These are phyloP conservation scores for Coelopa frigida DNA, from an alignment of 1,140 invertebrate species.

Conservation along the genomic window DNA sequence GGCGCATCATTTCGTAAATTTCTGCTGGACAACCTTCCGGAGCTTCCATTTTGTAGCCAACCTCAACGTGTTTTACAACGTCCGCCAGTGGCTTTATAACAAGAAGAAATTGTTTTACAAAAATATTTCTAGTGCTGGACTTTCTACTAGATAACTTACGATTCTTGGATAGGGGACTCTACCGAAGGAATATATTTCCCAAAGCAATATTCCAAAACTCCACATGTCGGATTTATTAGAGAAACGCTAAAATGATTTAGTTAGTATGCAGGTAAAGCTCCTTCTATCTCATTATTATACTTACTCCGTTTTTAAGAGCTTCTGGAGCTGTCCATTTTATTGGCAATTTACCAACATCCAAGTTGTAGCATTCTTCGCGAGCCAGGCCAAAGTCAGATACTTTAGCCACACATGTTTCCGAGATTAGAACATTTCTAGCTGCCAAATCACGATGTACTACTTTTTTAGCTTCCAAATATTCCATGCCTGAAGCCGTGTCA, in stretches of 20 bases:
- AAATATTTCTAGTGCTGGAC: no score
- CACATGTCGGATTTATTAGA: conserved; percentile 99
- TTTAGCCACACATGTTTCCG: conserved; percentile 90
- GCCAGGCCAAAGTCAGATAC: conserved; percentile 99
- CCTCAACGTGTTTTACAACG: conserved; percentile 95
- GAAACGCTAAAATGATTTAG: conserved; percentile 60
- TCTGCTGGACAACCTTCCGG: conserved; percentile 95
- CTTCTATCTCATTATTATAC: conserved; percentile 22
- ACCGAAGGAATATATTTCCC: conserved; percentile 99
- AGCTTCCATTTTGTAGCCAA: conserved; percentile 98
- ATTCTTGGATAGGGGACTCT: conserved; percentile 98
- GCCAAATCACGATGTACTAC: conserved; percentile 98
- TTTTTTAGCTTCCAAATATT: conserved; percentile 91
- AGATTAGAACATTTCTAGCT: conserved; percentile 94
- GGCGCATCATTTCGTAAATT: conserved; percentile 94
- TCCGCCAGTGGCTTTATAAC: conserved; percentile 80
- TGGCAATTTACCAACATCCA: conserved; percentile 82
- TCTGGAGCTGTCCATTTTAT: conserved; percentile 99
- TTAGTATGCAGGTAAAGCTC: conserved; percentile 3
- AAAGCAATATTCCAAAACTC: conserved; percentile 98
- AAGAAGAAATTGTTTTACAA: conserved; percentile 7
- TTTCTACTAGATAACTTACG: no score
- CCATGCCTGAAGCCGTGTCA: conserved; percentile 97
- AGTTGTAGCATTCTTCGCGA: conserved; percentile 70
- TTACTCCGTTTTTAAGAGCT: conserved; percentile 90